Base-by-base conservation (phyloP, 2,888 invertebrate genomes). In the Dryomyza anilis region DNA sequence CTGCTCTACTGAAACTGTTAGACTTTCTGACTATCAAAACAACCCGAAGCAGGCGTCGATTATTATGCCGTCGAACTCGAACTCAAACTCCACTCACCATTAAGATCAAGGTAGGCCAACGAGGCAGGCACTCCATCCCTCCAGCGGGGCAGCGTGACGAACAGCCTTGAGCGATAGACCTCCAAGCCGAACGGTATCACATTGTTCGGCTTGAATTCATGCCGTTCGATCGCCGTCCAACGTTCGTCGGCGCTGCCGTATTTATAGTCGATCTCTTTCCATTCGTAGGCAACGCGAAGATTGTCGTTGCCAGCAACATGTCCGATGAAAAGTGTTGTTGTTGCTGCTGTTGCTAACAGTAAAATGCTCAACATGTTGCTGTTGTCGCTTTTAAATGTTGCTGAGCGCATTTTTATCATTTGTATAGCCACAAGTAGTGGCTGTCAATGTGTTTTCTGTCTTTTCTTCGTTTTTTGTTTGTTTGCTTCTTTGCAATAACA, bases 141-240 rank as follows among this genome's bases (percentile, higher is more conserved):
- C 92, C 92, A 92, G 71, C 92, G 86, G 1, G 92, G 92, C 59
- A 92, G 86, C 0, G 91, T 90, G 16, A 92, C 81, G 75, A 92
- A 92, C 70, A 92, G 79, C 69, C 89, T 85, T 69, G 90, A 87
- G 48, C 85, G 86, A 71, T 87, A 88, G 12, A 91, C 88, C 80
- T 92, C 92, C 70, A 92, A 71, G 0, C 92, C 92, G 77, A 92
- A 86, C 0, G 92, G 92, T 25, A 92, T 85, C 69, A 90, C 91
- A 78, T 90, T 89, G 76, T 88, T 87, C 10, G 88, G 90, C 39
- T 91, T 86, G 74, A 89, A 92, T 67, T 84, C 84, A 68, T 86
- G 86, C 57, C 82, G 84, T 30, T 85, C 84, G 45, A 90, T 83
- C 21, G 91, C 91, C 59, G 86, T 84, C 76, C 86, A 85, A 62